These are phyloP conservation scores for Pseudomyrmex flavicornis DNA, from an alignment of 1,140 invertebrate species.

Conservation along the genomic window DNA sequence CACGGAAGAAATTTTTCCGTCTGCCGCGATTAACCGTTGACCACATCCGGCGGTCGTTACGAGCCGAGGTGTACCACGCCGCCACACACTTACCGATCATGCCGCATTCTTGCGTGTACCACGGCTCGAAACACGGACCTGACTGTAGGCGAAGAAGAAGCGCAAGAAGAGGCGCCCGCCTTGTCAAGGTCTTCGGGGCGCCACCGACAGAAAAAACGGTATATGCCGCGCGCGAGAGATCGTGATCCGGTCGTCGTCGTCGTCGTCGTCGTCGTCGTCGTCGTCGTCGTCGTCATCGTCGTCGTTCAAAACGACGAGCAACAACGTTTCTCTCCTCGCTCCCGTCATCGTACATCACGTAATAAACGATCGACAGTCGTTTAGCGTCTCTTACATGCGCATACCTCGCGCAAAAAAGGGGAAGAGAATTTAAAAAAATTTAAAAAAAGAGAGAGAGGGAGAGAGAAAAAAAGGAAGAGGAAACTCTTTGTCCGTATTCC, in stretches of 20 bases:
- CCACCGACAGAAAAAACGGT: conserved; percentile 73
- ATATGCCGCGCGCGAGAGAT: conserved; percentile 60
- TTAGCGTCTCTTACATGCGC: conserved; percentile 51
- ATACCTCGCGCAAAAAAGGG: neutral
- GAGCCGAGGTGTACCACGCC: conserved; percentile 74
- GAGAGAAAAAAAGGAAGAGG: neutral
- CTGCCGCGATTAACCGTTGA: conserved; percentile 82
- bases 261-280: conserved; percentile 16
- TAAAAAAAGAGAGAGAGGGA: too few relatives aligned
- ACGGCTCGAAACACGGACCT: conserved; percentile 68
- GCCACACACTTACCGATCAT: conserved; percentile 73
- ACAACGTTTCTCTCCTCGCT: neutral
- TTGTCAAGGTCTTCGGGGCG: conserved; percentile 79
- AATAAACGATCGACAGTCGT: conserved; percentile 67
- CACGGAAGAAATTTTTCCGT: conserved; percentile 83
- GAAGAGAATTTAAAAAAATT: too few relatives aligned
- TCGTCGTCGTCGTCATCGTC: neutral
- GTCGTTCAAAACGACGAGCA: neutral
- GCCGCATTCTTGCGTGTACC: conserved; percentile 81
- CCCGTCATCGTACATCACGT: conserved; percentile 44
- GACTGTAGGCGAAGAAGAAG: conserved; percentile 69
- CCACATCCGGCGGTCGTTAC: conserved; percentile 84
- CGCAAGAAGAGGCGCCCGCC: conserved; percentile 74
- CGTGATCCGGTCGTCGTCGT: conserved; percentile 47
- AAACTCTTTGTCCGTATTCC: conserved; percentile 16